Conservation (phyloP, 2,888 invertebrate genomes). For the Drosophila flavopinicola region DNA sequence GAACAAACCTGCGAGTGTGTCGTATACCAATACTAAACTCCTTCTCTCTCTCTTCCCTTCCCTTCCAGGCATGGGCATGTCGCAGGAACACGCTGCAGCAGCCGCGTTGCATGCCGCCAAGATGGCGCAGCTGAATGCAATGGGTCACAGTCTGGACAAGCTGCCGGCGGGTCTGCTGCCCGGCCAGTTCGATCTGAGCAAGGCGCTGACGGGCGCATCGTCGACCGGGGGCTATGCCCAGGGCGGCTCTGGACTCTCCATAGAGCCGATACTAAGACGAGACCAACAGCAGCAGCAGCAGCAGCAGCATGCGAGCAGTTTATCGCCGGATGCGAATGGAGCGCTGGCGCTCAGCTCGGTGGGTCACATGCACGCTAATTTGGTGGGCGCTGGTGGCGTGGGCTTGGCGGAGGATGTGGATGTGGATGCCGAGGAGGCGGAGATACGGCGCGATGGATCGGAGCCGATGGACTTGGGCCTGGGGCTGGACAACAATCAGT, state of each 20-base stretch:
- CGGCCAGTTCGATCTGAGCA: slow-evolving; percentile 83
- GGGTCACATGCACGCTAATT: slow-evolving; percentile 51
- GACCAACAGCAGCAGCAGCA: slow-evolving; percentile 67
- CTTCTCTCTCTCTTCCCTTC: background rate
- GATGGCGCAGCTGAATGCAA: slow-evolving; percentile 90
- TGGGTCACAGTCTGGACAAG: slow-evolving; percentile 86
- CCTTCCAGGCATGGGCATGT: slow-evolving; percentile 86
- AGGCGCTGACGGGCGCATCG: slow-evolving; percentile 68
- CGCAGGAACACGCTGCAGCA: slow-evolving; percentile 88
- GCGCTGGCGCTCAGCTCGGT: slow-evolving; percentile 50
- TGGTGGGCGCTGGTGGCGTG: slow-evolving; percentile 28
- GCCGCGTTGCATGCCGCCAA: slow-evolving; percentile 92
- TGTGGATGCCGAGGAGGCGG: slow-evolving; percentile 55
- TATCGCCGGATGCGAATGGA: slow-evolving; percentile 62
- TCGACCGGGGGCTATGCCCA: slow-evolving; percentile 49
- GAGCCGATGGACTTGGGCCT: slow-evolving; percentile 84
- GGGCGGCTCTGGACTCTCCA: slow-evolving; percentile 74
- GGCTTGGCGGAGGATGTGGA: slow-evolving; percentile 39
- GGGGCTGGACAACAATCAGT: slow-evolving; percentile 82
- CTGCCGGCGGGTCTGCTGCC: slow-evolving; percentile 85
- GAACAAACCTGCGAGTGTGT: no score
- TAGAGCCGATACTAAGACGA: slow-evolving; percentile 82
- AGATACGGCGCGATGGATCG: slow-evolving; percentile 82
- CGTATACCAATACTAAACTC: background rate
- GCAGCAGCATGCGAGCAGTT: slow-evolving; percentile 55